phyloP scores from a whole-genome alignment of 2,113 vertebrate species.

The Ranitomeya imitator region DNA sequence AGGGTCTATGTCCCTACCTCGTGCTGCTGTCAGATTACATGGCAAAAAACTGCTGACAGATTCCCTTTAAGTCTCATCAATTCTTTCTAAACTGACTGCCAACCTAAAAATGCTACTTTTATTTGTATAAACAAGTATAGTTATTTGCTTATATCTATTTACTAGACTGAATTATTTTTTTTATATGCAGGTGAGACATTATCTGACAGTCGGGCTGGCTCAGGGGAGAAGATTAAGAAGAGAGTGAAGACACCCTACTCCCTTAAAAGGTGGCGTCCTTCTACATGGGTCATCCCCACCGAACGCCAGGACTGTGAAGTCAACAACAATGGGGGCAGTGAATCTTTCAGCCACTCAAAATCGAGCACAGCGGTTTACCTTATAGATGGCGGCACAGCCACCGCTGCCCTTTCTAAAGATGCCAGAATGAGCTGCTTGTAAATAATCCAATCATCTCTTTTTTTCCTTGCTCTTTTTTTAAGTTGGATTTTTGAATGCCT shows the following conservation, averaged over 20 bases:
- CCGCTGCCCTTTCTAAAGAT: constrained; percentile 80
- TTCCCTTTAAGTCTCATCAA: neutral
- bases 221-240: constrained; percentile 96
- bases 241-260: constrained; percentile 98
- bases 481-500: constrained; percentile 51
- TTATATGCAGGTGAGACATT: constrained; percentile 75
- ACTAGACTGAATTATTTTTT: neutral
- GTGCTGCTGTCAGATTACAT: too few species aligned
- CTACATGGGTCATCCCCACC: constrained; percentile 95
- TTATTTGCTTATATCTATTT: neutral
- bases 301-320: constrained; percentile 87
- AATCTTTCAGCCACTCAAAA: constrained; percentile 78
- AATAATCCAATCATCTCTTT: constrained; percentile 62
- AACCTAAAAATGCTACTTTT: neutral
- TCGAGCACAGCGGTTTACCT: constrained; percentile 93
- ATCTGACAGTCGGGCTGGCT: constrained; percentile 81
- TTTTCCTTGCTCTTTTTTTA: constrained; percentile 28
- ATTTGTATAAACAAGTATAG: neutral
- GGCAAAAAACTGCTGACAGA: too few species aligned
- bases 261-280: constrained; percentile 94
- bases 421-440: constrained; percentile 84
- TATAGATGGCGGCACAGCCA: constrained; percentile 82
- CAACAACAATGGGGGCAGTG: constrained; percentile 72
- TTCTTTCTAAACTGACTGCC: neutral
- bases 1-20: too few species aligned